Percentiles rank a stretch among this genome's conserved stretches.
phyloP scores from a whole-genome alignment of 2,888 invertebrate genomes.

The Bombylius major region DNA sequence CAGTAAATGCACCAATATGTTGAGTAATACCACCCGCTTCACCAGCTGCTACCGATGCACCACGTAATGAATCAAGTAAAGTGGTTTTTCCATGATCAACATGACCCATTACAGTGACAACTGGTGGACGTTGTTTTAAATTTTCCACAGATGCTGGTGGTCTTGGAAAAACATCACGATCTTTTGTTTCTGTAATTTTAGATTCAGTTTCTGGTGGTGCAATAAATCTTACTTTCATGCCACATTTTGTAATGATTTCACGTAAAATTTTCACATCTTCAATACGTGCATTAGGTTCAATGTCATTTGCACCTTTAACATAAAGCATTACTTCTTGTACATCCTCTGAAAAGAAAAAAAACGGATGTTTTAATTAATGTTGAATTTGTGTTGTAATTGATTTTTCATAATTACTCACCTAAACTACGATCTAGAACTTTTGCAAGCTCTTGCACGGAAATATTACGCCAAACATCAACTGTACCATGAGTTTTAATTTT shows the following conservation, averaged over 20 bases:
- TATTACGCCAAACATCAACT: constrained; percentile 64
- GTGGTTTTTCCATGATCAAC: constrained; percentile 99
- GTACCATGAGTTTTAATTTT: constrained; percentile 26
- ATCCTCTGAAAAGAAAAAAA: constrained; percentile 41
- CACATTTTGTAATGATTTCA: constrained; percentile 55
- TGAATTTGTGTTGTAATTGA: not conserved
- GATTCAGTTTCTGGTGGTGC: constrained; percentile 31
- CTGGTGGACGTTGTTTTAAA: constrained; percentile 69
- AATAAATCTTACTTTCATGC: constrained; percentile 47
- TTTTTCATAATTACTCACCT: constrained; percentile 35
- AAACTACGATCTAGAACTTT: constrained; percentile 47
- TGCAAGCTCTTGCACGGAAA: constrained; percentile 67
- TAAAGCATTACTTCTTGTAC: constrained; percentile 56
- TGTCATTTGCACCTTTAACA: constrained; percentile 45
- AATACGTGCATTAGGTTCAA: constrained; percentile 45
- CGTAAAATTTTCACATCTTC: constrained; percentile 51
- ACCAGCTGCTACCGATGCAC: constrained; percentile 72
- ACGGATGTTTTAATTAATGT: not conserved
- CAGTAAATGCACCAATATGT: constrained; percentile 95
- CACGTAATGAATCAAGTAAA: constrained; percentile 73
- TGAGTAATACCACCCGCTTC: constrained; percentile 99
- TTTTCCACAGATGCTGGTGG: constrained; percentile 52
- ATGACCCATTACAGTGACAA: constrained; percentile 98
- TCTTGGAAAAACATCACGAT: constrained; percentile 44
- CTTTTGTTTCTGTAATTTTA: constrained; percentile 22